phyloP scores from a whole-genome alignment of 1,140 invertebrate species.

The Holcopasites calliopsidis region DNA sequence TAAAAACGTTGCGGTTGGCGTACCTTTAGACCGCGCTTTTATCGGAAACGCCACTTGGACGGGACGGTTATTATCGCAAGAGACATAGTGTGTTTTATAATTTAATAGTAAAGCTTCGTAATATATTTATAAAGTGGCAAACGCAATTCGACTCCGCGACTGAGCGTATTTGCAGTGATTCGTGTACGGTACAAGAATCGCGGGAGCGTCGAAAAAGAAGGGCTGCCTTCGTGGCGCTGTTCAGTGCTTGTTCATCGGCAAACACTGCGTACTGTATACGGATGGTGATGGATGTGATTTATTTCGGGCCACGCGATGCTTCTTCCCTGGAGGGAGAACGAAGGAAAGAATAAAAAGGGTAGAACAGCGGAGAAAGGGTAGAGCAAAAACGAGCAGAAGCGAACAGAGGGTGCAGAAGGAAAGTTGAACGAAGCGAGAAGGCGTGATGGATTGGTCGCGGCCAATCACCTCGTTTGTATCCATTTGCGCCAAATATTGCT shows the following conservation, averaged over 20 bases:
- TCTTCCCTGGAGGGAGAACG: constrained; percentile 2
- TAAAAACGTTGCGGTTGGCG: constrained; percentile 32
- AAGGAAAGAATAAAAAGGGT: background rate
- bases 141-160: too few species aligned
- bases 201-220: constrained; percentile 22
- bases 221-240: constrained; percentile 43
- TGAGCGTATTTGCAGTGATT: constrained; percentile 9
- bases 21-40: constrained; percentile 13
- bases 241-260: constrained; percentile 61
- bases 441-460: constrained; percentile 68
- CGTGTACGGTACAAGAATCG: background rate
- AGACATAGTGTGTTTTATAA: too few species aligned
- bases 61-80: too few species aligned
- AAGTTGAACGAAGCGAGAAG: constrained; percentile 46
- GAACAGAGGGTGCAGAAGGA: constrained; percentile 18
- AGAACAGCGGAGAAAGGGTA: constrained; percentile 18
- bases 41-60: constrained; percentile 12
- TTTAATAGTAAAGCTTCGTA: too few species aligned
- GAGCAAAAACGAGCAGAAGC: background rate
- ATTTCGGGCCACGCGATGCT: constrained; percentile 49
- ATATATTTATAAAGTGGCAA: too few species aligned
- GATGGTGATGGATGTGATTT: constrained; percentile 63
- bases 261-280: constrained; percentile 50
- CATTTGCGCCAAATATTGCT: constrained; percentile 72
- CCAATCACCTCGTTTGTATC: constrained; percentile 74